These are phyloP conservation scores for Zenarchopterus dispar DNA, from an alignment of 2,797 vertebrate species.

Conservation along the genomic window DNA sequence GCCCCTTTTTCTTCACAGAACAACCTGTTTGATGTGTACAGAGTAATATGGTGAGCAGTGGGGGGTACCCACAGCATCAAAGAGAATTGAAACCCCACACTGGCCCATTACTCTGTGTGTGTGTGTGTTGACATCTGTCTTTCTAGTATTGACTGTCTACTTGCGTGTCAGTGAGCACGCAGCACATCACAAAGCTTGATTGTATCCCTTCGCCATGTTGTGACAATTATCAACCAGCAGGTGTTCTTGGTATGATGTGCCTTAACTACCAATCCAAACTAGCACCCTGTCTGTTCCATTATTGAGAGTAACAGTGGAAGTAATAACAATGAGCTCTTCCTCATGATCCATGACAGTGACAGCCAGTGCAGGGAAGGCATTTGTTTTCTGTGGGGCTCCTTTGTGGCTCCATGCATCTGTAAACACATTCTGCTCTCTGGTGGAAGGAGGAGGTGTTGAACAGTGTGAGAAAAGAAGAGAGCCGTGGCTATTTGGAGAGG, in stretches of 20 bases:
- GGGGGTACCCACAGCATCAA: constrained; percentile 68
- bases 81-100: constrained; percentile 69
- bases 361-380: constrained; percentile 33
- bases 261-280: constrained; percentile 60
- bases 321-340: constrained; percentile 52
- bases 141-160: constrained; percentile 32
- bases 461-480: constrained; percentile 28
- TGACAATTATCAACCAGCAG: constrained; percentile 68
- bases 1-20: constrained; percentile 61
- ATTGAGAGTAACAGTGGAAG: constrained; percentile 53
- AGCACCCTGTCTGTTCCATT: constrained; percentile 40
- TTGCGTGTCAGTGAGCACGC: constrained; percentile 15
- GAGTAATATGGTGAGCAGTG: constrained; percentile 64
- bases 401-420: constrained; percentile 38
- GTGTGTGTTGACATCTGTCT: constrained; percentile 17
- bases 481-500: constrained; percentile 42
- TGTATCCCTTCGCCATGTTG: constrained; percentile 34
- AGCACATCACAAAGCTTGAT: constrained; percentile 34
- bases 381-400: constrained; percentile 53
- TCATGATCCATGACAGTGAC: constrained; percentile 57
- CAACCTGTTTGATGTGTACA: constrained; percentile 74
- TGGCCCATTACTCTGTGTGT: constrained; percentile 58
- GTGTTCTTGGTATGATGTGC: constrained; percentile 42
- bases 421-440: constrained; percentile 46
- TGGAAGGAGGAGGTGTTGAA: constrained; percentile 40